These are phyloP conservation scores for Homarus americanus DNA, from an alignment of 1,140 invertebrate species.

Conservation along the genomic window DNA sequence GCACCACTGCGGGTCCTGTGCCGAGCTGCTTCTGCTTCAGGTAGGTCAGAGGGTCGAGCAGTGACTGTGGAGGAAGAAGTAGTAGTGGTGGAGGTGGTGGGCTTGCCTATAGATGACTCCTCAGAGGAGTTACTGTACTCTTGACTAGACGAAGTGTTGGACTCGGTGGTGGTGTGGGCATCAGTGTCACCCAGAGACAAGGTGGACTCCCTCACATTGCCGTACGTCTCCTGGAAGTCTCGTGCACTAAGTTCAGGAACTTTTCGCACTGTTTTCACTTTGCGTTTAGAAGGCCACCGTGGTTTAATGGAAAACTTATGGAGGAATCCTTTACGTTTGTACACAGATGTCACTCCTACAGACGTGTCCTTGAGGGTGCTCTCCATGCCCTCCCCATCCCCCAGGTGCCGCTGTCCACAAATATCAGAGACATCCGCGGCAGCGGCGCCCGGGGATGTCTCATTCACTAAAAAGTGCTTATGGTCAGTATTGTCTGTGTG, in stretches of 20 bases:
- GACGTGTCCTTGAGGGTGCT: slow-evolving; percentile 36
- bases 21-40: slow-evolving; percentile 33
- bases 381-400: slow-evolving; percentile 52
- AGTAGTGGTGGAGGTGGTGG: slow-evolving; percentile 64
- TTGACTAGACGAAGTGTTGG: slow-evolving; percentile 74
- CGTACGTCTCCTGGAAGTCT: slow-evolving; percentile 60
- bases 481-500: slow-evolving; percentile 26
- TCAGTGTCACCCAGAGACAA: slow-evolving; percentile 57
- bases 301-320: slow-evolving; percentile 77
- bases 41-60: slow-evolving; percentile 65
- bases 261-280: slow-evolving; percentile 75
- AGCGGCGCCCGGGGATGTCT: slow-evolving; percentile 72
- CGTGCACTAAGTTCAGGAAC: slow-evolving; percentile 44
- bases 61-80: slow-evolving; percentile 59
- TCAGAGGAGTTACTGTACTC: slow-evolving; percentile 73
- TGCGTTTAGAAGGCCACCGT: slow-evolving; percentile 77
- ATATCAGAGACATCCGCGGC: slow-evolving; percentile 70
- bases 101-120: slow-evolving; percentile 71
- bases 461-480: slow-evolving; percentile 72
- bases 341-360: slow-evolving; percentile 41
- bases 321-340: slow-evolving; percentile 76
- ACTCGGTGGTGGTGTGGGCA: slow-evolving; percentile 67
- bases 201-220: slow-evolving; percentile 62
- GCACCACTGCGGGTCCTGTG: slow-evolving; percentile 36
- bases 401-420: slow-evolving; percentile 62